Evolutionary conservation across 1,140 invertebrate genomes (phyloP), one percentile per base, ranked within the genome.

Genomic region (Diorhabda sublineata): DNA sequence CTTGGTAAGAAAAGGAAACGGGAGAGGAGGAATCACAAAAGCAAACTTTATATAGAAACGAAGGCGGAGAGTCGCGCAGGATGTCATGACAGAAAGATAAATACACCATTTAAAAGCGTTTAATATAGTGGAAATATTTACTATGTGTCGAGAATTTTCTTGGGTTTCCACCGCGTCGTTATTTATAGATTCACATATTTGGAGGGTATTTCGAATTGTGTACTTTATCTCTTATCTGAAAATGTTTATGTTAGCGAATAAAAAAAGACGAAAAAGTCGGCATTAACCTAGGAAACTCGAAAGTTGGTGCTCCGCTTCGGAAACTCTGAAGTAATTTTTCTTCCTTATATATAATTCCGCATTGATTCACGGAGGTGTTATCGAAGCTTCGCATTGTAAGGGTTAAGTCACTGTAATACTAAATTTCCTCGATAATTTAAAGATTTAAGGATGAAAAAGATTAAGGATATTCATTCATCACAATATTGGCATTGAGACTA

Each of bases 31-130:
- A 72, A 72, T 72, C 71, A 69, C 68, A 72, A 72, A 71, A 69
- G 71, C 66, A 69, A 72, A 73, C 66, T 75, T 72, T 64, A 47
- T 72, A 72, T 72, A 63, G 71, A 69, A 72, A 66, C 47, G 67
- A 69, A 69, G 62, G 64, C 71, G 68, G 58, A 52, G 47, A 52
- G 47, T 65, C 45, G 64, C 68, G 62, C 67, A 71, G 68, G 68
- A 69, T 69, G 59, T 59, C 64, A 69, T 66, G 71, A 69, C 71
- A 72, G 70, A 69, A 72, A 72, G 71, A 72, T 72, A 72, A 72
- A 72, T 72, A 72, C 52, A 67, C 69, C 64, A 66, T 66, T 64
- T 72, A 69, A 71, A 72, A 72, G 68, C 67, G 67, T 67, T 66
- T 69, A 72, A 72, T 72, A 72, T 69, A 71, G 65, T 66, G 61